phyloP scores from a whole-genome alignment of 1,140 invertebrate genomes.

The Lordiphosa clarofinis region DNA sequence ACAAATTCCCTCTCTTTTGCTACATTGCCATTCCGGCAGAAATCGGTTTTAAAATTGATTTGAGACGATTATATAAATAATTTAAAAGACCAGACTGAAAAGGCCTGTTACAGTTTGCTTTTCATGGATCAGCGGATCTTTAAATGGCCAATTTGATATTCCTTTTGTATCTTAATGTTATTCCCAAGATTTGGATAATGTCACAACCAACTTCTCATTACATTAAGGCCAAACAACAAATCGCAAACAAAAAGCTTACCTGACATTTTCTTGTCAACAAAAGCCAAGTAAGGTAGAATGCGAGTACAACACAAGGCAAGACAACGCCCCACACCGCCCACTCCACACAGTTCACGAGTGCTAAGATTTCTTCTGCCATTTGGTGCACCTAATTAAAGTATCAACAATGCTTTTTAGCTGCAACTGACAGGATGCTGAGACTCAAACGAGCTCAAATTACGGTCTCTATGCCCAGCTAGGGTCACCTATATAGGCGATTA shows the following conservation, averaged over 20 bases:
- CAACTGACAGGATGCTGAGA: constrained; percentile 7
- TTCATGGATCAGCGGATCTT: no score
- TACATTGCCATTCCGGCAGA: no score
- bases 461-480: constrained; percentile 3
- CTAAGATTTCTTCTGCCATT: constrained; percentile 48
- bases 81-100: no score
- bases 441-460: constrained; percentile 31
- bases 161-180: neutral
- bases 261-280: constrained; percentile 23
- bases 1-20: no score
- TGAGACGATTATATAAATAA: no score
- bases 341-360: constrained; percentile 35
- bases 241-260: constrained; percentile 12
- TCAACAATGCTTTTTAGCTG: constrained; percentile 46
- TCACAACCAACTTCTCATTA: neutral
- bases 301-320: neutral
- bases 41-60: no score
- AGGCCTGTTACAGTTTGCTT: no score
- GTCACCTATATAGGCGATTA: constrained; percentile 15
- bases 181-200: neutral
- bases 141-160: no score
- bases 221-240: constrained; percentile 15
- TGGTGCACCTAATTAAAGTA: constrained; percentile 66
- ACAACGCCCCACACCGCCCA: neutral
- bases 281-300: constrained; percentile 2